Percentiles rank a stretch among this genome's conserved stretches.
Conservation (phyloP, 37 sponge, comb jelly and placozoan genomes). For the Oopsacas minuta region DNA sequence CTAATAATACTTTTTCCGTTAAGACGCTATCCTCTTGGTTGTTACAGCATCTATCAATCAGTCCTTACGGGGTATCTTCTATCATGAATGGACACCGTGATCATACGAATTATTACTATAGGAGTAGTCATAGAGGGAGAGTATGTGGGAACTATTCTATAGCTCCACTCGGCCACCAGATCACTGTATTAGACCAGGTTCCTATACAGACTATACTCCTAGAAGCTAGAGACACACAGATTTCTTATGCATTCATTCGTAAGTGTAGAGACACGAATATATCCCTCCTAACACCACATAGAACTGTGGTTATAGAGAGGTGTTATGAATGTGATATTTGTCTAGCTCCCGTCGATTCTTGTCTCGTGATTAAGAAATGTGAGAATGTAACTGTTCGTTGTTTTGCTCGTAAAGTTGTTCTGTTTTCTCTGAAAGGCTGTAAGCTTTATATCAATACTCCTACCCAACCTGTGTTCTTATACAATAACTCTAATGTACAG, state of each 20-base stretch:
- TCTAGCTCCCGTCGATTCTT: not conserved
- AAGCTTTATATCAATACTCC: not conserved
- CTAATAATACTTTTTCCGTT: not conserved
- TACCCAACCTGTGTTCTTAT: not conserved
- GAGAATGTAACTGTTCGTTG: conserved; percentile 4
- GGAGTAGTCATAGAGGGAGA: not conserved
- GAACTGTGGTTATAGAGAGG: not conserved
- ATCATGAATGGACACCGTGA: not conserved
- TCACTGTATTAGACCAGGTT: conserved; percentile 9
- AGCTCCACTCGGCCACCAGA: conserved; percentile 2
- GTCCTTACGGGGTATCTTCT: not conserved
- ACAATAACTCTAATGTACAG: not conserved
- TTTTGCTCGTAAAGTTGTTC: not conserved
- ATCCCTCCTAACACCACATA: not conserved
- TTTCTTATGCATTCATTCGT: not conserved
- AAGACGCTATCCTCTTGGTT: not conserved
- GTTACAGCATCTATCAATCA: not conserved
- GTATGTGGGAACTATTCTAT: conserved; percentile 8
- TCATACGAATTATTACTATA: not conserved
- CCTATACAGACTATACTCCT: not conserved
- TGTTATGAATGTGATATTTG: not conserved
- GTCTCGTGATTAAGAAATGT: not conserved
- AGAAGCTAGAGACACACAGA: not conserved
- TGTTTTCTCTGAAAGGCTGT: not conserved
- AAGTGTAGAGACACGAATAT: not conserved